Conservation (phyloP, 2,113 vertebrate genomes). For the Gymnarchus niloticus region DNA sequence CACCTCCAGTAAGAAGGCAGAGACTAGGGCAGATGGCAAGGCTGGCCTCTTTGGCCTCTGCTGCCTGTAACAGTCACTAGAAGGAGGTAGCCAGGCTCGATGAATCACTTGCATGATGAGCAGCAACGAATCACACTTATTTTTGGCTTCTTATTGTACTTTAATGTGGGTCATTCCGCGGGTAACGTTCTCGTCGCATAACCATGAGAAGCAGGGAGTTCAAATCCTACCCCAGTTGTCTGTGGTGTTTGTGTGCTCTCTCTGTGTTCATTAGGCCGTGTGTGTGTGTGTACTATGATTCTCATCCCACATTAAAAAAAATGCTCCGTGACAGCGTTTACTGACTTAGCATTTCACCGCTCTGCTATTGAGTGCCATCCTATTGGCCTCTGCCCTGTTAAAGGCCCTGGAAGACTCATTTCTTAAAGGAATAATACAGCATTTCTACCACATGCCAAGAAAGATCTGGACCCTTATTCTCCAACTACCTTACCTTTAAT, state of each 20-base stretch:
- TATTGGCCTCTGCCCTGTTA: no score
- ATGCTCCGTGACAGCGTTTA: neutral
- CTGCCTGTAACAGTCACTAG: neutral
- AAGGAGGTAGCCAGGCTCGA: neutral
- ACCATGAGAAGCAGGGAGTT: neutral
- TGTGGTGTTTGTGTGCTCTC: no score
- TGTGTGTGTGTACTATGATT: neutral
- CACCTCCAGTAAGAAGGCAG: neutral
- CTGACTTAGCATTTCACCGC: neutral
- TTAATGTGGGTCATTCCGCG: neutral
- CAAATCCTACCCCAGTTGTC: neutral
- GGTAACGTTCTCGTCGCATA: neutral
- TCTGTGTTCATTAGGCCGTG: no score
- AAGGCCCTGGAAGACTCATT: neutral
- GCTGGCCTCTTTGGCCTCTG: neutral
- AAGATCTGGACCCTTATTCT: neutral
- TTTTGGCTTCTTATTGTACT: neutral
- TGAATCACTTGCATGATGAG: neutral
- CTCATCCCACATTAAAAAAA: neutral
- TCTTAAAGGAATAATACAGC: neutral
- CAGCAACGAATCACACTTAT: neutral
- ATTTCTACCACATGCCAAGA: neutral
- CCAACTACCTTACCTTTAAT: neutral
- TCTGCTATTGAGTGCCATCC: neutral
- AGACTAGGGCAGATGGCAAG: neutral